Evolutionary conservation across 2,113 vertebrate species (phyloP), one percentile per base, ranked within the genome.

Genomic region (Gnathonemus longibarbis): DNA sequence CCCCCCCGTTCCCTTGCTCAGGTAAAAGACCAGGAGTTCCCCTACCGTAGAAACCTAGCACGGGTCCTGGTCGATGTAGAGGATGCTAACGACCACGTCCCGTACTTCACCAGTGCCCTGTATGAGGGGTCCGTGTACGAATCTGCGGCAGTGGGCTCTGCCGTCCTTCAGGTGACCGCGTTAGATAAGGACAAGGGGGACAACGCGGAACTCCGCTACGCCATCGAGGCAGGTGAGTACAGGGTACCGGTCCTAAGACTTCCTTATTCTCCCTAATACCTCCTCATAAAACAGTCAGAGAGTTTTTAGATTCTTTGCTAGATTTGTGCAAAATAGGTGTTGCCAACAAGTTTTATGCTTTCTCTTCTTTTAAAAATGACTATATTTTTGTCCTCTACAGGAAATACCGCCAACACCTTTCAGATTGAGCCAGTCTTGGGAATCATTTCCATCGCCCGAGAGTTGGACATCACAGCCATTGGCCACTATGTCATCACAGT

Each of bases 1-100:
- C 48, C 48, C n/a, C 49, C 88, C 5, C 21, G 15, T 91, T 49
- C 88, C 50, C 90, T 46, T 48, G 62, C 88, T 6, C 92, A 99
- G 98, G 98, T 99, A 88, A 98, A 98, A 93, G 98, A 99, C 94
- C 98, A 99, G 93, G 98, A 99, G 92, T 99, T 99, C 90, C 98
- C 98, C 0, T 99, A 98, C 35, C 96, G 98, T 91, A 97, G 97
- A 92, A 98, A 97, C 91, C 92, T 99, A 93, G 98, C 96, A 83
- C 97, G 98, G 48, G 97, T 99, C 46, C 93, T 97, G 42, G 95
- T 99, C 89, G 97, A 97, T 48, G 98, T 99, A 90, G 97, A 99
- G 91, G 98, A 99, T 90, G 96, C 98, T 83, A 99, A 99, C 53
- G 98, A 99, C 92, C 98, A 99, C 56, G 97, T 97, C 11, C 98